These are phyloP conservation scores for Artemia sp. DNA, from an alignment of 2,888 invertebrate genomes.

Conservation along the genomic window DNA sequence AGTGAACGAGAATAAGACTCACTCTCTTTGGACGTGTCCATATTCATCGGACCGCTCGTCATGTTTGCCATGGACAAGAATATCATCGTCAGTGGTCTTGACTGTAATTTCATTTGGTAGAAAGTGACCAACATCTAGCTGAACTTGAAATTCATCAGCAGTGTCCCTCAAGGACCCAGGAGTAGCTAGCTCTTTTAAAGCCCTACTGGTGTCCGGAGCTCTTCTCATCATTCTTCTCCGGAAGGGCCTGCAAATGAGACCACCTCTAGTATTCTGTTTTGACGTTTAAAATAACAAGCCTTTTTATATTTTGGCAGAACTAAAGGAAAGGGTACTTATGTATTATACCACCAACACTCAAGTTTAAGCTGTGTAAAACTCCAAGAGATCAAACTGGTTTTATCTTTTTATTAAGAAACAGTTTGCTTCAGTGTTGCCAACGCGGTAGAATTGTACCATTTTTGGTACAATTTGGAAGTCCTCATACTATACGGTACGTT, in stretches of 20 bases:
- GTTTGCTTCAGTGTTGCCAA: too few relatives aligned
- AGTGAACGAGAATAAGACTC: neutral
- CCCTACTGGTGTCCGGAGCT: neutral
- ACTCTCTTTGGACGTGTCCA: constrained; percentile 22
- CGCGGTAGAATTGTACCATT: too few relatives aligned
- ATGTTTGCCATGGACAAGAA: constrained; percentile 20
- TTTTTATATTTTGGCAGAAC: too few relatives aligned
- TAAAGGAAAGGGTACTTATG: too few relatives aligned
- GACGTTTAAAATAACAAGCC: too few relatives aligned
- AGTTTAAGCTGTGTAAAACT: too few relatives aligned
- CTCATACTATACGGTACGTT: too few relatives aligned
- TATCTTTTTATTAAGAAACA: too few relatives aligned
- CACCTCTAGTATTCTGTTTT: too few relatives aligned
- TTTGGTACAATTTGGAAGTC: too few relatives aligned
- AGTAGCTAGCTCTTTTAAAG: neutral
- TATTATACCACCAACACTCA: too few relatives aligned
- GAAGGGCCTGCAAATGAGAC: neutral
- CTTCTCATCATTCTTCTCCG: neutral
- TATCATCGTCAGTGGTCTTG: constrained; percentile 19
- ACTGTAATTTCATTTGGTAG: constrained; percentile 18
- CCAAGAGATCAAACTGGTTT: too few relatives aligned
- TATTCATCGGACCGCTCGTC: constrained; percentile 21
- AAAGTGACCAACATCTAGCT: constrained; percentile 21
- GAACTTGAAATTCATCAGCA: constrained; percentile 14
- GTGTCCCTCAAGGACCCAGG: neutral